A percentile compares a stretch with the other conserved stretches of the same genome.
Evolutionary conservation across 2,113 vertebrate genomes (phyloP).

Genomic region (Aplodontia rufa): DNA sequence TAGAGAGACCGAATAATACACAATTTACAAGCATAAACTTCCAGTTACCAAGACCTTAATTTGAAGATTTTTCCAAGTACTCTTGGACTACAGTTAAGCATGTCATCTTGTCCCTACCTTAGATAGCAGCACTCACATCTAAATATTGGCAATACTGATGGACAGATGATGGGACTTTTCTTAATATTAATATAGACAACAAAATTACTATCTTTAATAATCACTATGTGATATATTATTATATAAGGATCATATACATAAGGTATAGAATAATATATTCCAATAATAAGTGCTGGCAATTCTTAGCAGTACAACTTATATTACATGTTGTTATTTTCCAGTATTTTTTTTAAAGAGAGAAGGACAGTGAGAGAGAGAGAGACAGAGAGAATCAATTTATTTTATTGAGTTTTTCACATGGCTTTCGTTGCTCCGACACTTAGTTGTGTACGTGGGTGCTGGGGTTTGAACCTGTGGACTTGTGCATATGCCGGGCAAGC

Average conservation of each 20-base stretch:
- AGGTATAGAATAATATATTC: neutral
- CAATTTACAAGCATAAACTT: neutral
- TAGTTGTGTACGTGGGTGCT: too few relatives aligned
- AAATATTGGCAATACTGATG: neutral
- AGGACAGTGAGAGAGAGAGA: too few relatives aligned
- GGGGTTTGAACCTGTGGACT: too few relatives aligned
- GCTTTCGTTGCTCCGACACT: too few relatives aligned
- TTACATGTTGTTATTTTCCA: neutral
- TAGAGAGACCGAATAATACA: neutral
- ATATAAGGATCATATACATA: neutral
- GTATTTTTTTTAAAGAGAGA: too few relatives aligned
- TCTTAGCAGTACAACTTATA: neutral
- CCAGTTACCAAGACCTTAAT: neutral
- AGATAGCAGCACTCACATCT: neutral
- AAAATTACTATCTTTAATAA: neutral
- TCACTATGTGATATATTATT: neutral
- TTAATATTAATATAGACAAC: neutral
- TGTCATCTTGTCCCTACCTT: neutral
- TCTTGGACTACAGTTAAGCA: neutral
- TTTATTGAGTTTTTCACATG: too few relatives aligned
- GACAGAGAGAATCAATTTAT: too few relatives aligned
- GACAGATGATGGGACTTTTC: neutral
- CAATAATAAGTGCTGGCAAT: neutral
- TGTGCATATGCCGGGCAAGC: too few relatives aligned
- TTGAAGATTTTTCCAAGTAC: neutral